Evolutionary conservation across 2,797 vertebrate species (phyloP).

Genomic region (Petrocephalus sullivani): DNA sequence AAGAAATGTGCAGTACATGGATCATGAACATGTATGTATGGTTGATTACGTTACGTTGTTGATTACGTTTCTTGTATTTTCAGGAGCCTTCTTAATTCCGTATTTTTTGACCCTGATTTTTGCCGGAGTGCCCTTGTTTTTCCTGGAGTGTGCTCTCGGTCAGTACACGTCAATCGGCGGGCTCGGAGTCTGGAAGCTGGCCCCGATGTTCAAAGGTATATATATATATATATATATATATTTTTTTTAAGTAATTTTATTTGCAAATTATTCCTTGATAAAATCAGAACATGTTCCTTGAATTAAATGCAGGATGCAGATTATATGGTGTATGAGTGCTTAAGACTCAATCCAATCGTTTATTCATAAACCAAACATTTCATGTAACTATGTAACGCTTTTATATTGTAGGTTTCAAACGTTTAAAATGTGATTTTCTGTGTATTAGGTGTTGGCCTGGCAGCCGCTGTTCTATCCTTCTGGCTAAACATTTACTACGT

Average conservation of each 20-base stretch:
- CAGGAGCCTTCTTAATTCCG: slow-evolving; percentile 96
- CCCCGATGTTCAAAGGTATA: slow-evolving; percentile 97
- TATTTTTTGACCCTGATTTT: slow-evolving; percentile 99
- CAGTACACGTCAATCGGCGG: slow-evolving; percentile 95
- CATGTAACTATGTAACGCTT: not conserved
- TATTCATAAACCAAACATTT: not conserved
- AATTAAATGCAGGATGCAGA: not conserved
- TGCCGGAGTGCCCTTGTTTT: slow-evolving; percentile 93
- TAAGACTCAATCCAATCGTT: not conserved
- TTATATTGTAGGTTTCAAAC: not conserved
- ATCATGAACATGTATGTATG: not conserved
- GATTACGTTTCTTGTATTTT: slow-evolving; percentile 26
- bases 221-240: no score
- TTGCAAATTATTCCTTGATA: not conserved
- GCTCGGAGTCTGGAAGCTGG: slow-evolving; percentile 97
- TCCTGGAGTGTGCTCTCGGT: slow-evolving; percentile 90
- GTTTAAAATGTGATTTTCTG: not conserved
- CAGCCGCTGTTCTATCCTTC: slow-evolving; percentile 93
- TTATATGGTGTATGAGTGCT: not conserved
- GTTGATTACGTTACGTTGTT: slow-evolving; percentile 34
- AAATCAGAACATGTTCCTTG: not conserved
- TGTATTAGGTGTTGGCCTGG: slow-evolving; percentile 83
- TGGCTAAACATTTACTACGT: slow-evolving; percentile 99
- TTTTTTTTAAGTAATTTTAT: not conserved
- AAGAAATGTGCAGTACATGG: slow-evolving; percentile 28